A percentile compares a stretch with the other conserved stretches of the same genome.
Evolutionary conservation across 2,797 vertebrate genomes (phyloP).

Genomic region (Amblyraja radiata): DNA sequence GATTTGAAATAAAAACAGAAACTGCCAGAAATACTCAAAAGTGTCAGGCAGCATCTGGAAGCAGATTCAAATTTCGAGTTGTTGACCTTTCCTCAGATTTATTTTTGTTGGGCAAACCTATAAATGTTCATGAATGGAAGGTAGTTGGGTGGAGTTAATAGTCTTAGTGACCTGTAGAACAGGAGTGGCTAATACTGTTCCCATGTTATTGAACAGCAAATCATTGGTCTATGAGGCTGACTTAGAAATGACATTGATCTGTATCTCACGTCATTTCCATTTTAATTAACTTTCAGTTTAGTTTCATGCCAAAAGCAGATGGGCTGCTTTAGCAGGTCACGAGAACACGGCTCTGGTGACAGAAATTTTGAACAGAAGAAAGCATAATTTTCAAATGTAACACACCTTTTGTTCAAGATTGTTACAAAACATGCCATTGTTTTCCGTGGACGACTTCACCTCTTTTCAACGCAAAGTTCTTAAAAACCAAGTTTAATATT

Average conservation of each 20-base stretch:
- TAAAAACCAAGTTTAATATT: background rate
- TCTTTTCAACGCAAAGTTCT: background rate
- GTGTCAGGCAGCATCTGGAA: too few species aligned
- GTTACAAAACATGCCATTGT: background rate
- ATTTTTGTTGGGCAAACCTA: background rate
- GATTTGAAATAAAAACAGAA: too few species aligned
- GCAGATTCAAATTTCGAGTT: too few species aligned
- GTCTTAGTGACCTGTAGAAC: background rate
- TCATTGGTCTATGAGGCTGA: background rate
- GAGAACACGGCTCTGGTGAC: background rate
- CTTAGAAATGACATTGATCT: background rate
- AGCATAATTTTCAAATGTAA: background rate
- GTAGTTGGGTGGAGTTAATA: background rate
- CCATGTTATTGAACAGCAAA: background rate
- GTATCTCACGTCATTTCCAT: background rate
- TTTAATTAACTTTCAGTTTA: slow-evolving; percentile 14
- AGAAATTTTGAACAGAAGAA: background rate
- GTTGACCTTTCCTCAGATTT: background rate
- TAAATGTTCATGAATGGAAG: background rate
- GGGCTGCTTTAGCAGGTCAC: background rate
- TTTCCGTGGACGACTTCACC: background rate
- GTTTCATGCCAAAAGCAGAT: background rate
- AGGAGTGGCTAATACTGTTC: background rate
- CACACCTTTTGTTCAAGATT: background rate
- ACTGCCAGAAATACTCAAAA: too few species aligned